Evolutionary conservation across 1,140 invertebrate genomes (phyloP).

Genomic region (Bombus soroeensis): DNA sequence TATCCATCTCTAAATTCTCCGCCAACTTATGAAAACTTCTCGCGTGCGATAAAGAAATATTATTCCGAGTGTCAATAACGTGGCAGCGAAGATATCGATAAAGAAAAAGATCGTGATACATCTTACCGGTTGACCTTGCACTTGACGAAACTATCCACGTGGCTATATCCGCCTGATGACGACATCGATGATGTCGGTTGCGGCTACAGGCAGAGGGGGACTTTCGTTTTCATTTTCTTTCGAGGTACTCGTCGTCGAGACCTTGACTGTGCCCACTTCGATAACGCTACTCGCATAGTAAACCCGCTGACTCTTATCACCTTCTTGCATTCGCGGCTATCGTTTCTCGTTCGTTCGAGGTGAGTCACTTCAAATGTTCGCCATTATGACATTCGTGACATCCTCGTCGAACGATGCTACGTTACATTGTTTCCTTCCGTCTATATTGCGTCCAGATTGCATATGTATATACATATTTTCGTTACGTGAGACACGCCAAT

Average conservation of each 20-base stretch:
- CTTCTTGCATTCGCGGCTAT: constrained; percentile 18
- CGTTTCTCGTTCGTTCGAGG: not conserved
- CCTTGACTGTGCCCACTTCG: constrained; percentile 42
- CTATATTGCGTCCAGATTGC: not conserved
- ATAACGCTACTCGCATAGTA: constrained; percentile 42
- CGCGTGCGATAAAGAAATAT: not conserved
- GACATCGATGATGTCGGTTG: constrained; percentile 27
- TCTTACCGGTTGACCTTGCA: constrained; percentile 31
- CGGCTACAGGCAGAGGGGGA: not conserved
- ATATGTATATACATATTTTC: not conserved
- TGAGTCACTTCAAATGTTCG: constrained; percentile 14
- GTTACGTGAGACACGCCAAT: not conserved
- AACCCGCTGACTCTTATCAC: constrained; percentile 25
- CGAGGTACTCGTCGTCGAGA: constrained; percentile 18
- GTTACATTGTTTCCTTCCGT: not conserved
- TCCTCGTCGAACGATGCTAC: not conserved
- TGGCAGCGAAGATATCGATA: no score
- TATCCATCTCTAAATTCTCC: not conserved
- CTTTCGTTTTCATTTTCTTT: constrained; percentile 50
- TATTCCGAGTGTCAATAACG: not conserved
- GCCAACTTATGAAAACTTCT: not conserved
- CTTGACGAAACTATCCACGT: constrained; percentile 35
- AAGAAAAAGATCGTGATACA: not conserved
- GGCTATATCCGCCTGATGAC: constrained; percentile 40
- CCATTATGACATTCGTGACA: constrained; percentile 7